Base-by-base conservation (phyloP, 2,797 vertebrate genomes). In the Gouania willdenowi region DNA sequence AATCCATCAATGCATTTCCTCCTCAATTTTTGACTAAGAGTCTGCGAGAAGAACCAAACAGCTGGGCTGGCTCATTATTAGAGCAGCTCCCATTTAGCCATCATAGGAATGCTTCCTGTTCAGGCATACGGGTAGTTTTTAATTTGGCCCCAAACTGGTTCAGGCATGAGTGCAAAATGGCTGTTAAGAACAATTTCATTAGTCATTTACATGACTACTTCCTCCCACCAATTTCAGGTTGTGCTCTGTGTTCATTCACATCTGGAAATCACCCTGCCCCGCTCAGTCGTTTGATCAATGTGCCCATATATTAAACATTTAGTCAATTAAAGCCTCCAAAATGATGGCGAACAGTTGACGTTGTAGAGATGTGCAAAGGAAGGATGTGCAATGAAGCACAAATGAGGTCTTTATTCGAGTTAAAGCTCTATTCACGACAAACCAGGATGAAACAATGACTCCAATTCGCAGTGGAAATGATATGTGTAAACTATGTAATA, bases 401-500 rank as follows among this genome's bases (percentile, higher is more conserved):
- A n/a, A n/a, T n/a, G n/a, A n/a, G 20, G 6, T 19, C 2, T 20
- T 62, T 13, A 75, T 76, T 79, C 50, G 60, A 78, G 82, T 81
- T 67, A 76, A 69, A 56, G 14, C 14, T 36, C 67, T 57, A 45
- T 82, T 82, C 26, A 16, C 75, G 73, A 60, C 73, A 83, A 75
- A 80, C 55, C 78, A 79, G 59, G 42, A 53, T 79, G 79, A 78
- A 78, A 82, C 82, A 78, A 76, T 50, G 53, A 37, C 77, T 71
- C 45, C 13, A 75, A 79, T 85, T 81, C 71, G 43, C 83, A 75
- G 61, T 88, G 85, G 89, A 92, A 91, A 87, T 88, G 86, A 89
- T 91, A 91, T 87, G 89, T 86, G 85, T 92, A 88, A 88, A 88
- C 88, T 87, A 89, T 88, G 81, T 87, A 87, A 90, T 90, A 87